Conservation (phyloP, 2,113 vertebrate genomes). For the Eudyptes chrysolophus region DNA sequence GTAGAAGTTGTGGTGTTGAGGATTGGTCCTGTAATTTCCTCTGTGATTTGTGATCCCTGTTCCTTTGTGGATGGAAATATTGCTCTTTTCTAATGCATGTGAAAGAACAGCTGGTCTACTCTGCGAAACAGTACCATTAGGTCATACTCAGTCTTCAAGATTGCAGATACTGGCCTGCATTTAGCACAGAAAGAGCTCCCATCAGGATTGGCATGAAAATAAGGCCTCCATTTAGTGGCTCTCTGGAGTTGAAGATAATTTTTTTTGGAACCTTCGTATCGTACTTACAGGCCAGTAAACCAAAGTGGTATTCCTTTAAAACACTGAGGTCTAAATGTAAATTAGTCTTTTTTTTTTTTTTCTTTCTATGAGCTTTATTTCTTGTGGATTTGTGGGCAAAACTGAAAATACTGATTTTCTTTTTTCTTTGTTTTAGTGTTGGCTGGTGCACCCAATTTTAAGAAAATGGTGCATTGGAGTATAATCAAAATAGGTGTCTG, state of each 20-base stretch:
- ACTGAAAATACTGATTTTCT: not conserved
- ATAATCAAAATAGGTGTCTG: conserved; percentile 35
- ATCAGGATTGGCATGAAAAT: not conserved
- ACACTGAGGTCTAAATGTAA: not conserved
- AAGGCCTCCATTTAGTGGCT: not conserved
- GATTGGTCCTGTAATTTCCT: not conserved
- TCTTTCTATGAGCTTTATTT: not conserved
- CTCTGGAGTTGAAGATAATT: not conserved
- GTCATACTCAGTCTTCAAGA: not conserved
- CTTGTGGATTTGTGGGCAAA: not conserved
- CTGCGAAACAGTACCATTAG: not conserved
- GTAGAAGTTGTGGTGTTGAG: not conserved
- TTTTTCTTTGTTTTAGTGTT: not conserved
- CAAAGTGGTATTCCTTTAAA: not conserved
- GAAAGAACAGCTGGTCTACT: not conserved
- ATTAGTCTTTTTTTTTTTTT: not conserved
- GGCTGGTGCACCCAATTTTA: not conserved
- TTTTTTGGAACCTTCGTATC: not conserved
- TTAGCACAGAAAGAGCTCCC: not conserved
- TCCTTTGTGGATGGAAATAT: not conserved
- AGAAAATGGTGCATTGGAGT: not conserved
- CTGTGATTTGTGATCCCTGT: not conserved
- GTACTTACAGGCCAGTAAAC: not conserved
- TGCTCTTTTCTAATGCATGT: not conserved
- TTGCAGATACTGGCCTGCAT: not conserved